phyloP scores from a whole-genome alignment of 2,797 vertebrate genomes.

The Silurus lanzhouensis region DNA sequence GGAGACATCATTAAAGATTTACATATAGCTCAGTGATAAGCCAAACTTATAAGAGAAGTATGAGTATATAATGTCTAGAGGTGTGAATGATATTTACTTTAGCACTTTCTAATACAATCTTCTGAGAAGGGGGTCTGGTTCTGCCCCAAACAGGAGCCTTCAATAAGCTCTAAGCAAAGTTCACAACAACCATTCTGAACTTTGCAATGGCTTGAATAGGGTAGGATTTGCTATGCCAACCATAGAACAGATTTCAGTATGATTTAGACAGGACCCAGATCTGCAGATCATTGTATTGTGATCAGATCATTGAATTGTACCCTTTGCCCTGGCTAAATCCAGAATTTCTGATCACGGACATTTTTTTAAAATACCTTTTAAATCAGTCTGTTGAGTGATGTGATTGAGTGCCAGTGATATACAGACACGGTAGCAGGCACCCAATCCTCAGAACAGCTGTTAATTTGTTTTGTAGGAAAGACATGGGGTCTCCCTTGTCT shows the following conservation, averaged over 20 bases:
- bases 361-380: neutral
- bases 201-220: neutral
- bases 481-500: neutral
- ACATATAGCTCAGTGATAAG: neutral
- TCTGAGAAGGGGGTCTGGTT: neutral
- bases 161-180: neutral
- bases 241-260: neutral
- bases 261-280: neutral
- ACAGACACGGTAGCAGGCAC: neutral
- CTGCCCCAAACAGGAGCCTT: neutral
- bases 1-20: neutral
- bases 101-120: neutral
- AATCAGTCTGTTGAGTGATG: neutral
- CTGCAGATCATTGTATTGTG: too few species aligned
- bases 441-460: neutral
- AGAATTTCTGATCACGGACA: neutral
- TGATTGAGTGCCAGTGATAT: neutral
- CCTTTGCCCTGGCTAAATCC: neutral
- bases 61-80: neutral
- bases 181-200: neutral
- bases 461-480: neutral
- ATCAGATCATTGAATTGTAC: neutral
- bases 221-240: neutral
- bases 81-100: neutral
- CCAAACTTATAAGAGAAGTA: neutral